Percentiles rank a stretch among this genome's conserved stretches.
phyloP scores from a whole-genome alignment of 2,888 invertebrate genomes.

The Amorpha juglandis region DNA sequence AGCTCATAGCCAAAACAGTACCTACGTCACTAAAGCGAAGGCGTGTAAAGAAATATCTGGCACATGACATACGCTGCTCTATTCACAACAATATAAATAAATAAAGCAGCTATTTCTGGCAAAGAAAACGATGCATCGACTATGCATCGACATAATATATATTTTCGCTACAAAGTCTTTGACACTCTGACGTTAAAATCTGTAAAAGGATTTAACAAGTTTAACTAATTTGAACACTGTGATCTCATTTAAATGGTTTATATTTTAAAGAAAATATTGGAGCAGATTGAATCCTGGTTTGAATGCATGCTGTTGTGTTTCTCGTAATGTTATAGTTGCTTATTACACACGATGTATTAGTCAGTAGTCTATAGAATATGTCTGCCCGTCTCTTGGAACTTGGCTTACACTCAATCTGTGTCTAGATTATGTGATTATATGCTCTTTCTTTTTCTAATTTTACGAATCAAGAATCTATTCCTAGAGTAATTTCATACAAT shows the following conservation, averaged over 20 bases:
- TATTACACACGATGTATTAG: too few species aligned
- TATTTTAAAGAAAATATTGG: neutral
- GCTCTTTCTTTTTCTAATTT: neutral
- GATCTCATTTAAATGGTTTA: neutral
- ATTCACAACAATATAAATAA: constrained; percentile 22
- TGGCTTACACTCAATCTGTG: neutral
- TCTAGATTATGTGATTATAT: neutral
- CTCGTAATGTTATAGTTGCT: neutral
- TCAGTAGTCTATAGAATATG: too few species aligned
- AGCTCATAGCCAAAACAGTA: constrained; percentile 58
- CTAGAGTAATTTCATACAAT: too few species aligned
- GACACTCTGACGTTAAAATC: too few species aligned
- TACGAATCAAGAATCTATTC: neutral
- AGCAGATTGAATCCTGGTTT: neutral
- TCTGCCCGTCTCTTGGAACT: too few species aligned
- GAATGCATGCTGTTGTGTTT: neutral
- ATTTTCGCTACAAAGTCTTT: too few species aligned
- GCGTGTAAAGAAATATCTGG: constrained; percentile 20
- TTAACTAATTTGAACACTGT: neutral
- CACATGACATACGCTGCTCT: constrained; percentile 19
- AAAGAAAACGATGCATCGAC: neutral
- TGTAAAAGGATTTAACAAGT: neutral
- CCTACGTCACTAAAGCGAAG: constrained; percentile 45
- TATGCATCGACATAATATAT: too few species aligned
- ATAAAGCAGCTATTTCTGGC: constrained; percentile 2